Percentiles rank a stretch among this genome's conserved stretches.
Evolutionary conservation across 2,113 vertebrate genomes (phyloP).

Genomic region (Castor canadensis): DNA sequence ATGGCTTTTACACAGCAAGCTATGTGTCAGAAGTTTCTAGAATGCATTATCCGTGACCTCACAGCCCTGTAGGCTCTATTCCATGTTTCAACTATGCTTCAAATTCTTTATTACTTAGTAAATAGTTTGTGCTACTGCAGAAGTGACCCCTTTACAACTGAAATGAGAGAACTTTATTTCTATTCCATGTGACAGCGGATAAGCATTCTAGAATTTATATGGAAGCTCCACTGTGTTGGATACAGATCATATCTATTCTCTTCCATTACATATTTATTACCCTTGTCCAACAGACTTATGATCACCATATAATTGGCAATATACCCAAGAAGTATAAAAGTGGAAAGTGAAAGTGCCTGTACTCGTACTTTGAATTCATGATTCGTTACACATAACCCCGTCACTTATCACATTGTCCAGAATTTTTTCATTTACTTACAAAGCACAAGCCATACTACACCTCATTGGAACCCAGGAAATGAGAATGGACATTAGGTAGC

Average conservation of each 20-base stretch:
- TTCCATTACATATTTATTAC: background rate
- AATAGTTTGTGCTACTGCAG: background rate
- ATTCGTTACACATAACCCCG: background rate
- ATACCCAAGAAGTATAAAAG: background rate
- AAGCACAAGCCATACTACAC: background rate
- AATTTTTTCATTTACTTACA: background rate
- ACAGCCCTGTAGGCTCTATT: background rate
- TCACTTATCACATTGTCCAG: background rate
- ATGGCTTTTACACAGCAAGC: background rate
- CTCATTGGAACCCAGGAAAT: background rate
- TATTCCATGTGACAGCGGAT: background rate
- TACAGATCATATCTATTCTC: background rate
- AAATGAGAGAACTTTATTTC: background rate
- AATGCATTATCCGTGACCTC: no score
- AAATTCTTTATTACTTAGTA: background rate
- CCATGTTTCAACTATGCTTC: background rate
- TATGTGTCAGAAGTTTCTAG: background rate
- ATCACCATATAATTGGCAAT: background rate
- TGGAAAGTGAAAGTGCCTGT: background rate
- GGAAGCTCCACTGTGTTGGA: rapidly evolving
- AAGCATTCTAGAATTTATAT: background rate
- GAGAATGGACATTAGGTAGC: rapidly evolving
- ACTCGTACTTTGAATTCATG: background rate
- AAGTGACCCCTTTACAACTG: rapidly evolving
- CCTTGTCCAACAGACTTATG: background rate